Evolutionary conservation across 2,113 vertebrate genomes (phyloP).

Genomic region (Engystomops pustulosus): DNA sequence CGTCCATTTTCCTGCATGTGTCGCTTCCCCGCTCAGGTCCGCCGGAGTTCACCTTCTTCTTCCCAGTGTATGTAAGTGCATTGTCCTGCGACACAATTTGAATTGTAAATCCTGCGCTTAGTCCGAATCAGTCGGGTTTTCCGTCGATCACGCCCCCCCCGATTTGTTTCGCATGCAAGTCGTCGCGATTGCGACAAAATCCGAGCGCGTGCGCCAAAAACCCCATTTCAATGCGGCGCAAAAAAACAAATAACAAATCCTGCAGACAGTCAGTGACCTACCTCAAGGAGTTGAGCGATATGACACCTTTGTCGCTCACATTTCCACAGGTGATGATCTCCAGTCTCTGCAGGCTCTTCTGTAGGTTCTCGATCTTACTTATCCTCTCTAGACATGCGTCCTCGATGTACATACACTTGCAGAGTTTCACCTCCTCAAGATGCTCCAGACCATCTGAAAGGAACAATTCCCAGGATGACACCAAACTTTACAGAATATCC

Average conservation of each 20-base stretch:
- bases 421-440: slow-evolving; percentile 85
- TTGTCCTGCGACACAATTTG: no score
- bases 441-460: slow-evolving; percentile 86
- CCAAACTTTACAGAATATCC: neutral
- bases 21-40: no score
- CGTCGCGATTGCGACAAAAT: no score
- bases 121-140: no score
- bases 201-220: no score
- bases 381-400: slow-evolving; percentile 87
- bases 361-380: slow-evolving; percentile 80
- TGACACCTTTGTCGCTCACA: slow-evolving; percentile 86
- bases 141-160: no score
- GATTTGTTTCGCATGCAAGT: no score
- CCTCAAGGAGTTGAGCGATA: slow-evolving; percentile 80
- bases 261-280: neutral
- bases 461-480: neutral
- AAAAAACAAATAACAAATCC: neutral
- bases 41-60: no score
- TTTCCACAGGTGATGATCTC: slow-evolving; percentile 92
- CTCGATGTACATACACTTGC: slow-evolving; percentile 90
- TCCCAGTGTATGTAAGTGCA: no score
- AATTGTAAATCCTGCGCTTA: no score
- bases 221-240: no score
- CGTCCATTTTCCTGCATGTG: no score
- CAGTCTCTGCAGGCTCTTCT: slow-evolving; percentile 80